These are phyloP conservation scores for Nicator chloris DNA, from an alignment of 2,113 vertebrate genomes.

Conservation along the genomic window DNA sequence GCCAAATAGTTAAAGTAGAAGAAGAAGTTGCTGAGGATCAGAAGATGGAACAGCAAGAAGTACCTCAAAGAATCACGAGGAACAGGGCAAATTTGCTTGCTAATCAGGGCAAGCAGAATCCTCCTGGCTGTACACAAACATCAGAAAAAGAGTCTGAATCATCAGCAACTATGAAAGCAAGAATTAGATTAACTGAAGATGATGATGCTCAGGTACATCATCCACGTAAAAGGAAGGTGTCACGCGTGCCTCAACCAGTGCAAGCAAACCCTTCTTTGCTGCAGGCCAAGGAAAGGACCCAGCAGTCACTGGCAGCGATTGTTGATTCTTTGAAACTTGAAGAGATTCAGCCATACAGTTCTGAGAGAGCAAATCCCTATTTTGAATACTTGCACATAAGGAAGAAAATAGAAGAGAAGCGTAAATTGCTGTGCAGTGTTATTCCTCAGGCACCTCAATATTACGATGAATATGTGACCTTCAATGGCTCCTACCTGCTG, in stretches of 20 bases:
- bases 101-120: slow-evolving; percentile 75
- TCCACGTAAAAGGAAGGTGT: slow-evolving; percentile 94
- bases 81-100: slow-evolving; percentile 75
- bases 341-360: slow-evolving; percentile 96
- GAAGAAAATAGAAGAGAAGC: slow-evolving; percentile 96
- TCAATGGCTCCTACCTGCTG: slow-evolving; percentile 95
- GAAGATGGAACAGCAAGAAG: slow-evolving; percentile 70
- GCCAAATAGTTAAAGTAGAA: slow-evolving; percentile 72
- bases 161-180: slow-evolving; percentile 76
- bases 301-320: slow-evolving; percentile 92
- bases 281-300: slow-evolving; percentile 88
- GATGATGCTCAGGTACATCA: slow-evolving; percentile 91
- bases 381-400: slow-evolving; percentile 98
- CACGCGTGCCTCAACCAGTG: slow-evolving; percentile 75
- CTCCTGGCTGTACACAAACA: slow-evolving; percentile 72
- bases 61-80: slow-evolving; percentile 77
- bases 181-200: slow-evolving; percentile 83
- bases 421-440: slow-evolving; percentile 94
- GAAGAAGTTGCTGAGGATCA: slow-evolving; percentile 76
- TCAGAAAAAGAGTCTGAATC: slow-evolving; percentile 85
- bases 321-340: slow-evolving; percentile 96
- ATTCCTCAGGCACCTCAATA: slow-evolving; percentile 97
- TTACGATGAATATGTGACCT: slow-evolving; percentile 97
- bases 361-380: slow-evolving; percentile 96
- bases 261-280: slow-evolving; percentile 77